Evolutionary conservation across 2,113 vertebrate species (phyloP), one percentile per base, ranked within the genome.

Genomic region (Chrysemys picta): DNA sequence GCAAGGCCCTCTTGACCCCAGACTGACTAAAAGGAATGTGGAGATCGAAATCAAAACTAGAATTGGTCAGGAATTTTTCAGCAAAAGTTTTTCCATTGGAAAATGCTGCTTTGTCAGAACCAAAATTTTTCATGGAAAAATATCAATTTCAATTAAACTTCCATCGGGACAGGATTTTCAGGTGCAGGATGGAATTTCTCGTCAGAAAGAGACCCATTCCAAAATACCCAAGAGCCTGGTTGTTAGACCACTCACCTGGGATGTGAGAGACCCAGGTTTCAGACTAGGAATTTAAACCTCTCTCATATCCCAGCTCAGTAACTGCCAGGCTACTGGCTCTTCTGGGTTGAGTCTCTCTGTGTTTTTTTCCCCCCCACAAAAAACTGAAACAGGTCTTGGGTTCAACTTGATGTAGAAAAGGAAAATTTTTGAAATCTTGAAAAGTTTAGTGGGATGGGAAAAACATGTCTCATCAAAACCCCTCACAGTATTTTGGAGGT

Each of bases 401-500:
- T 65, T 65, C 62, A 65, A 65, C 29, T 62, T 29, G 10, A 57
- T 57, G 13, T 62, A 12, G 29, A 62, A 31, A 62, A 13, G 11
- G 59, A 62, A 31, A 29, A 31, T 14, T 62, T 29, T 3, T 62
- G 59, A 62, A 25, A 56, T 56, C 54, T 25, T 56, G 54, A 56
- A 56, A 31, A 65, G 62, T 16, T 65, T 17, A 65, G 31, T 65
- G 62, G 14, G 14, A 65, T 16, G 31, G 31, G 31, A 65, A 35
- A 65, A 65, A 65, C 62, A 65, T 65, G 62, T 65, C 62, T 65
- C 16, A 19, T 65, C 31, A n/a, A 80, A 90, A 62, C 50, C 82
- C 45, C 84, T 89, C 31, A 25, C n/a, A 47, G 62, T 96, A 82
- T 91, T 87, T 92, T 93, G 90, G 78, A 94, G 89, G 83, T 89